These are phyloP conservation scores for Drosophila siamana DNA, from an alignment of 2,888 invertebrate genomes.

Conservation along the genomic window DNA sequence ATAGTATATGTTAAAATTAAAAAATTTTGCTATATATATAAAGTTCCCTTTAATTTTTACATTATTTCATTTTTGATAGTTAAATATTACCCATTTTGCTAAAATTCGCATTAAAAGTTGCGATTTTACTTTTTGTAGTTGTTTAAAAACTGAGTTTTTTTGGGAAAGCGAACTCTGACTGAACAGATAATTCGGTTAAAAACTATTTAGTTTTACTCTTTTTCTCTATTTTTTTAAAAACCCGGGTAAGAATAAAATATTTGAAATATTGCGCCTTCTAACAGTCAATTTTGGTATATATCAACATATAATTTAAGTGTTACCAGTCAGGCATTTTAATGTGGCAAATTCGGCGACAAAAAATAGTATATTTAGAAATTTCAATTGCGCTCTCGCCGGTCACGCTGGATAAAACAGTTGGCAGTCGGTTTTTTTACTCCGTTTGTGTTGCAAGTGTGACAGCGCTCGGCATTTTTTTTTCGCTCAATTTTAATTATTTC, in stretches of 20 bases:
- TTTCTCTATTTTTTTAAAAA: not conserved
- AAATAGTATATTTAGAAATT: not conserved
- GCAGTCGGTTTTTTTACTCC: constrained; percentile 49
- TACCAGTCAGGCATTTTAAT: not conserved
- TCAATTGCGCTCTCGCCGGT: not conserved
- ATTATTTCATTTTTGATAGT: no score
- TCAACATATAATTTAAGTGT: not conserved
- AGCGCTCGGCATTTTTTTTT: constrained; percentile 25
- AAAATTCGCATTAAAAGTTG: no score
- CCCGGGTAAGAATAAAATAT: not conserved
- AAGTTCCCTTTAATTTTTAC: no score
- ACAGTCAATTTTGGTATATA: no score
- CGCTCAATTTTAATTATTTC: constrained; percentile 33
- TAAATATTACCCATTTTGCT: no score
- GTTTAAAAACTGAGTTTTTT: no score
- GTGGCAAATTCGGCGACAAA: not conserved
- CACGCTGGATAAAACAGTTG: constrained; percentile 10
- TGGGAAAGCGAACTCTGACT: no score
- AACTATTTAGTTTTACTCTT: no score
- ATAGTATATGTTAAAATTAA: no score
- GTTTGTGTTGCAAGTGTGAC: constrained; percentile 16
- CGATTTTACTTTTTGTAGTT: no score
- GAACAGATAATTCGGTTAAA: no score
- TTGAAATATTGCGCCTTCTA: not conserved
- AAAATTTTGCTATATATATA: no score